phyloP scores from a whole-genome alignment of 1,140 invertebrate species.

The Dinothrombium tinctorium region DNA sequence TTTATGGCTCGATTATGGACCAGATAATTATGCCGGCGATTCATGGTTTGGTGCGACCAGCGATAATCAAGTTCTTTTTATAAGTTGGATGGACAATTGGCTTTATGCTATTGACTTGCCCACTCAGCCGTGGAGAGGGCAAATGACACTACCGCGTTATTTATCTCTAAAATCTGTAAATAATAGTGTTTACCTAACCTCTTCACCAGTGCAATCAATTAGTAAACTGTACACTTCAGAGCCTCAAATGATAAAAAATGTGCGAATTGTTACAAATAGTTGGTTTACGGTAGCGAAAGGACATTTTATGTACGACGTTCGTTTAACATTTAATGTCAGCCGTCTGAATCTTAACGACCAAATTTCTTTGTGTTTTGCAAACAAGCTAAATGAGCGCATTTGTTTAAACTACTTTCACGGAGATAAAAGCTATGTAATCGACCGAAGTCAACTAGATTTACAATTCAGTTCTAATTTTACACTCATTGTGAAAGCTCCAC shows the following conservation, averaged over 20 bases:
- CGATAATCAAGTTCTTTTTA: neutral
- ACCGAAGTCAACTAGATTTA: neutral
- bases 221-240: neutral
- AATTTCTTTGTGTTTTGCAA: neutral
- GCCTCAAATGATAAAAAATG: neutral
- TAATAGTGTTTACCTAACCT: neutral
- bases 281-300: too few relatives aligned
- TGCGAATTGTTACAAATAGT: neutral
- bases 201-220: too few relatives aligned
- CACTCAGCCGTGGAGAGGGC: constrained; percentile 8
- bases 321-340: too few relatives aligned
- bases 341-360: too few relatives aligned
- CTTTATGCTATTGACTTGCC: neutral
- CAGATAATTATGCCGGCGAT: constrained; percentile 9
- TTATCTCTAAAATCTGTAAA: neutral
- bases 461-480: neutral
- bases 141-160: constrained; percentile 2
- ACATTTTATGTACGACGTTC: neutral
- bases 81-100: constrained; percentile 8
- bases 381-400: too few relatives aligned
- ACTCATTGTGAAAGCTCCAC: neutral
- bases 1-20: constrained; percentile 6
- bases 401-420: neutral
- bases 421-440: neutral
- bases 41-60: neutral